phyloP scores from a whole-genome alignment of 2,797 vertebrate genomes.

The Gila robusta region DNA sequence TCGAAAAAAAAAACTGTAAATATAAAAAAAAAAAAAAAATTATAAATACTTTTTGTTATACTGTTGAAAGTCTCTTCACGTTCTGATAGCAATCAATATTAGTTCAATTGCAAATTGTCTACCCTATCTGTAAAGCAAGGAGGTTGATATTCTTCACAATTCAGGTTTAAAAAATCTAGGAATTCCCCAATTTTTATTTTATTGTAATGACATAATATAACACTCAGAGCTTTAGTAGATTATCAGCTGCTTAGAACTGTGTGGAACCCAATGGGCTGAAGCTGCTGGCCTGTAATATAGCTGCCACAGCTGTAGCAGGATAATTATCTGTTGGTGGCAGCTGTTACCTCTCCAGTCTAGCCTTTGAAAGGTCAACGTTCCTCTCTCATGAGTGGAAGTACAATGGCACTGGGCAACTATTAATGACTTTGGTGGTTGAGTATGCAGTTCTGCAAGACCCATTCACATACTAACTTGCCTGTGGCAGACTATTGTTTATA shows the following conservation, averaged over 20 bases:
- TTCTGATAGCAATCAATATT: too few species aligned
- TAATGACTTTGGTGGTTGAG: constrained; percentile 10
- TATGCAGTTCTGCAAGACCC: constrained; percentile 3
- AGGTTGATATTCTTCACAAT: not conserved
- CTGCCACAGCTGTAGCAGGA: constrained; percentile 34
- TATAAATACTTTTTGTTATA: too few species aligned
- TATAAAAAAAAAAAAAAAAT: too few species aligned
- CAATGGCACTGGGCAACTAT: constrained; percentile 32
- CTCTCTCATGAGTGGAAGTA: constrained; percentile 29
- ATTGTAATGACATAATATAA: constrained; percentile 13
- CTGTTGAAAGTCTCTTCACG: too few species aligned
- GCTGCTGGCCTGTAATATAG: constrained; percentile 29
- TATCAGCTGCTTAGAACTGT: not conserved
- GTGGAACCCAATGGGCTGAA: not conserved
- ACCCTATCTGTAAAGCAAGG: not conserved
- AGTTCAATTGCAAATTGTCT: not conserved
- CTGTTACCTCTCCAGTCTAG: constrained; percentile 42
- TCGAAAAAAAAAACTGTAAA: too few species aligned
- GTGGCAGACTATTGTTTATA: not conserved
- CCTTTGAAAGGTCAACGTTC: constrained; percentile 40
- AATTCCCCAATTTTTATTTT: not conserved
- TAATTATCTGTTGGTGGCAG: constrained; percentile 46
- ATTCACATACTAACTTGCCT: not conserved
- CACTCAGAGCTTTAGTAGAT: not conserved
- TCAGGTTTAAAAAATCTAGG: not conserved